These are phyloP conservation scores for Eleginops maclovinus DNA, from an alignment of 2,113 vertebrate species.

Conservation along the genomic window DNA sequence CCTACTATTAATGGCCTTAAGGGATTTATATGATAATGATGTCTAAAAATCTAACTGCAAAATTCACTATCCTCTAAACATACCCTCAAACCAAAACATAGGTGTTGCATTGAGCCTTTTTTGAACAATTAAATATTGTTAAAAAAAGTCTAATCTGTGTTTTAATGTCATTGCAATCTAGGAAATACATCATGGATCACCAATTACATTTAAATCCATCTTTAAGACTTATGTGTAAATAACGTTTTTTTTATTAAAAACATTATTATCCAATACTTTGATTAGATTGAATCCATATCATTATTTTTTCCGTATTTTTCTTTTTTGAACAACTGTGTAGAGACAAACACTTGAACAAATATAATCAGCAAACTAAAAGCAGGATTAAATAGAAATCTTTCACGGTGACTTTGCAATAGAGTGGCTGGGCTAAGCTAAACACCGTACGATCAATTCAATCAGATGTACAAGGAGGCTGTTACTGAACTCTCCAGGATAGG, in stretches of 20 bases:
- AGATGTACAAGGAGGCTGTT: conserved; percentile 36
- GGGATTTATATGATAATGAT: background rate
- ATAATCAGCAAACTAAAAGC: too few species aligned
- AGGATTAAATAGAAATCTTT: too few species aligned
- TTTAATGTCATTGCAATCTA: too few species aligned
- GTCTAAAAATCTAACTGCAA: too few species aligned
- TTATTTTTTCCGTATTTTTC: background rate
- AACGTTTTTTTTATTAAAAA: background rate
- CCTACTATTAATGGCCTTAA: background rate
- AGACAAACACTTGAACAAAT: background rate
- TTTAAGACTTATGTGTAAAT: background rate
- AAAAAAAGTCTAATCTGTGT: too few species aligned
- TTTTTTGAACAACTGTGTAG: background rate
- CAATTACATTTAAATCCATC: background rate
- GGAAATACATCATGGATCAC: background rate
- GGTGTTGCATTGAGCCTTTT: too few species aligned
- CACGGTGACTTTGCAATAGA: background rate
- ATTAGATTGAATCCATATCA: background rate
- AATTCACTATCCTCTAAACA: too few species aligned
- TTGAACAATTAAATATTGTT: too few species aligned
- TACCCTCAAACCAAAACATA: background rate
- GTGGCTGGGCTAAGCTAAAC: conserved; percentile 47
- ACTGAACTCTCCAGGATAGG: conserved; percentile 37
- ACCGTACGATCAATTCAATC: conserved; percentile 43
- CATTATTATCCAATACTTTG: background rate